Evolutionary conservation across 2,113 vertebrate species (phyloP), one percentile per base, ranked within the genome.

Genomic region (Labeo rohita): DNA sequence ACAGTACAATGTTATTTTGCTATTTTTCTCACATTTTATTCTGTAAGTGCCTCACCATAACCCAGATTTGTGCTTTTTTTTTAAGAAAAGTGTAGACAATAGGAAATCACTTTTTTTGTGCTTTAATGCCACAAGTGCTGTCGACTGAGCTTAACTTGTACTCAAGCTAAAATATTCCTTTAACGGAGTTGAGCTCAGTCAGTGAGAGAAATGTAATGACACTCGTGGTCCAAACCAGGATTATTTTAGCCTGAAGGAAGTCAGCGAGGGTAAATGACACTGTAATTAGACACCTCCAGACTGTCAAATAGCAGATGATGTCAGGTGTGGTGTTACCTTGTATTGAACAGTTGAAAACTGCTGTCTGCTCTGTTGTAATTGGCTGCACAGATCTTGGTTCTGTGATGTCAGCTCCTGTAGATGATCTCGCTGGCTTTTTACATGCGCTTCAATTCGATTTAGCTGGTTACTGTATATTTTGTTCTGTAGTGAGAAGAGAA

Each of bases 281-380:
- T 43, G 78, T 87, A 72, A 89, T 89, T 89, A 87, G 15, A 78
- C 88, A 82, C 88, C 88, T 87, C 77, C 84, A 74, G 70, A 56
- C 43, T n/a, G 45, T 77, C 72, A 85, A 85, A 89, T 45, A 77
- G 70, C 52, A 23, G 73, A 85, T 87, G 76, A 87, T 52, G 54
- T 89, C 83, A 87, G 73, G 36, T 68, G 36, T 50, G 82, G 47
- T 45, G 52, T 84, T 76, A 80, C 85, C 72, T 84, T 50, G 23
- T 21, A 66, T 63, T 73, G 66, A 68, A 75, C 18, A 54, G 47
- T 47, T 39, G 28, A 70, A 83, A 83, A 68, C 66, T 70, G 36
- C 49, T 63, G 43, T 36, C 73, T 49, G 73, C 34, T 65, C 16
- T 47, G 21, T 16, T 52, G 84, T 28, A 59, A 80, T 13, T 77